Percentiles rank a stretch among this genome's conserved stretches.
phyloP scores from a whole-genome alignment of 2,113 vertebrate genomes.

The Pseudonaja textilis region DNA sequence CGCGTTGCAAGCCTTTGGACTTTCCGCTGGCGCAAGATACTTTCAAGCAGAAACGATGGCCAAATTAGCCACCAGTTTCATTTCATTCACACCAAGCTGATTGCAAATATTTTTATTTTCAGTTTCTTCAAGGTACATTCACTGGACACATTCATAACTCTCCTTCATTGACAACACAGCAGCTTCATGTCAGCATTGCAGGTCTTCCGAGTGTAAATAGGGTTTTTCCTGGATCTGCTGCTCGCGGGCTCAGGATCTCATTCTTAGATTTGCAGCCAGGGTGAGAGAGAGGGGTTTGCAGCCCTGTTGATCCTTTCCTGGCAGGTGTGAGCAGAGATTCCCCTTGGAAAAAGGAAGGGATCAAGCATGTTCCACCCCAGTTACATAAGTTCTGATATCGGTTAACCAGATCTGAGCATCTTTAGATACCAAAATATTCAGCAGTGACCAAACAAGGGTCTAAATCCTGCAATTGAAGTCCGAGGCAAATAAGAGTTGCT shows the following conservation, averaged over 20 bases:
- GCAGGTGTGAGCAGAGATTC: background rate
- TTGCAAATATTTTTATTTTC: background rate
- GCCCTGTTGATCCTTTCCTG: background rate
- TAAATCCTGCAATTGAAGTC: background rate
- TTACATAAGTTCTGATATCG: background rate
- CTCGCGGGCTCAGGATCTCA: background rate
- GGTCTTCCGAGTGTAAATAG: background rate
- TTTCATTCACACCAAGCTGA: background rate
- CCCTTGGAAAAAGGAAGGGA: background rate
- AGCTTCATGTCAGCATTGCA: background rate
- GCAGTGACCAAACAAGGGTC: background rate
- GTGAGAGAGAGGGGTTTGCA: background rate
- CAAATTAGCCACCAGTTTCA: background rate
- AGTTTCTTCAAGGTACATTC: background rate
- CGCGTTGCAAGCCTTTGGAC: background rate
- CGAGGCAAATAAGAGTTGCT: background rate
- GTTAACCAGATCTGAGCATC: background rate
- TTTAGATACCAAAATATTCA: background rate
- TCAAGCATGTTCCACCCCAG: background rate
- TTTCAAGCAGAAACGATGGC: conserved; percentile 10
- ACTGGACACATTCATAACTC: background rate
- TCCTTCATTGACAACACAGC: background rate
- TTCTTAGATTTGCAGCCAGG: background rate
- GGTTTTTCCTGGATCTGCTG: background rate
- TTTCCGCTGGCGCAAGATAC: background rate